phyloP scores from a whole-genome alignment of 2,113 vertebrate genomes.

The Silurus asotus region DNA sequence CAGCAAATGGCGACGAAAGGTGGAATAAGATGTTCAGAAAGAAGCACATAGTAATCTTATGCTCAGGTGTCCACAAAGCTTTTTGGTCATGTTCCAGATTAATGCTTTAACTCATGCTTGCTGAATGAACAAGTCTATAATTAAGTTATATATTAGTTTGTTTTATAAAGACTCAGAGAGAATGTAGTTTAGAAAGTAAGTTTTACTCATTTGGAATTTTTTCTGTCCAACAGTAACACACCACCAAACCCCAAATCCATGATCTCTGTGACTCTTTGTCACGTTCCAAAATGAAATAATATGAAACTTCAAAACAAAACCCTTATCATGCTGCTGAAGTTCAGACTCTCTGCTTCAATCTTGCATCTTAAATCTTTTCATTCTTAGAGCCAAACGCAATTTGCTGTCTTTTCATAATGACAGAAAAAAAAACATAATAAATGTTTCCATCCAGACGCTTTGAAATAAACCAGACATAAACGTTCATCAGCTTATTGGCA shows the following conservation, averaged over 20 bases:
- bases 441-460: conserved; percentile 36
- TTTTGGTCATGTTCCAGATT: too few relatives aligned
- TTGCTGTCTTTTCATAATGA: conserved; percentile 2
- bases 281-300: neutral
- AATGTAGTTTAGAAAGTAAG: neutral
- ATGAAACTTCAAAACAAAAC: neutral
- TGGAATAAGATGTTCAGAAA: too few relatives aligned
- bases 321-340: too few relatives aligned
- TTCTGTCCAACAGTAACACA: neutral
- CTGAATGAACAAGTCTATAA: too few relatives aligned
- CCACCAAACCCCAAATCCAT: neutral
- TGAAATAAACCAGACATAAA: conserved; percentile 49
- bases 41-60: too few relatives aligned
- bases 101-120: too few relatives aligned
- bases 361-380: neutral
- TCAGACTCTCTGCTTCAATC: neutral
- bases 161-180: neutral
- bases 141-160: neutral
- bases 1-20: too few relatives aligned
- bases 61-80: too few relatives aligned
- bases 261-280: neutral
- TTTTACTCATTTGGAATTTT: neutral
- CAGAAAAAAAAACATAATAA: conserved; percentile 29
- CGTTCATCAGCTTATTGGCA: conserved; percentile 48
- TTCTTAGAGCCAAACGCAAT: conserved; percentile 22